Base-by-base conservation (phyloP, 2,888 invertebrate genomes). In the Sarcophaga caerulescens region DNA sequence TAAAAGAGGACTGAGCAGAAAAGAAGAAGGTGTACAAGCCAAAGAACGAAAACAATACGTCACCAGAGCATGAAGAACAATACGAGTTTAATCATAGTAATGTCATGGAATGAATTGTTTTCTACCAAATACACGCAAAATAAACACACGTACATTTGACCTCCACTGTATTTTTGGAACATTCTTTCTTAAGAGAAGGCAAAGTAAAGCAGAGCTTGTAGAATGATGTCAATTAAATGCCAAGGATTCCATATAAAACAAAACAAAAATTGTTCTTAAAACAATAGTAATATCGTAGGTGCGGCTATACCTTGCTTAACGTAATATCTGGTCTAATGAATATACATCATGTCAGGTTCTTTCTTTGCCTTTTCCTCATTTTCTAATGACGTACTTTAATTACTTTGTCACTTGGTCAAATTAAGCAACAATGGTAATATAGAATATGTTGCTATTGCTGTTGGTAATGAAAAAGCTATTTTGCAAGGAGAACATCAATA, bases 71-170 rank as follows among this genome's bases (percentile, higher is more conserved):
- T 8, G 17, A 4, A 52, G 52, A 52, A 70, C 21, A 35, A 65
- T 47, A 69, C 35, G 59, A 52, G 52, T 52, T 35, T 35, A 35
- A 21, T n/a, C 21, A 60, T 11, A 45, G 62, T 74, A 74, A 74
- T 69, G 52, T 14, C 4, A 47, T 62, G 45, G 45, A 74, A 81
- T 68, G 62, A 74, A 78, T 47, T 47, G 14, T 47, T 47, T 11
- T 47, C 14, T 11, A 35, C 25, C n/a, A 66, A 52, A 62, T 60
- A 66, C 73, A 80, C 21, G 70, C 59, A 70, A 78, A 52, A 63
- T 52, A n/a, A 47, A 14, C 12, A 14, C 5, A 52, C 52, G 4
- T 52, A 52, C 12, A 52, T 52, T 4, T 52, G 17, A 52, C 12
- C 17, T 35, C 8, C 35, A 35, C 35, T 35, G 35, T 35, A 35